These are phyloP conservation scores for Campoletis sonorensis DNA, from an alignment of 1,140 invertebrate species.

Conservation along the genomic window DNA sequence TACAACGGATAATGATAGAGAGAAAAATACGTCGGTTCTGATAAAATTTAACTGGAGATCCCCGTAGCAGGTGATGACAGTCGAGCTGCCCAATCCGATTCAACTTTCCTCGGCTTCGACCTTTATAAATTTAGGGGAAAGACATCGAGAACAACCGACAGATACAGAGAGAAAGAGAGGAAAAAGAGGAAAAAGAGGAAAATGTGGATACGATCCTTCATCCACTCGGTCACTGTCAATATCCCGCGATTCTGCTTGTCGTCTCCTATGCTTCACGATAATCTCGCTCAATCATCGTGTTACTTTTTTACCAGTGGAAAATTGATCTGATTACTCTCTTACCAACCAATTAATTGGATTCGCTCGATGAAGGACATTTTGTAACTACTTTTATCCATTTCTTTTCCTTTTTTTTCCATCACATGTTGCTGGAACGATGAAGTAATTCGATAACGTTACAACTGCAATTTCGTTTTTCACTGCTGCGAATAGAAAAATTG, in stretches of 20 bases:
- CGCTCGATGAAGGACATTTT: too few relatives aligned
- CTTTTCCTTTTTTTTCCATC: too few relatives aligned
- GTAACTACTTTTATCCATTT: too few relatives aligned
- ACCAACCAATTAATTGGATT: neutral
- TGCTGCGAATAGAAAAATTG: too few relatives aligned
- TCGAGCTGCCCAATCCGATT: conserved; percentile 3
- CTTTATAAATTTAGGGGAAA: conserved; percentile 11
- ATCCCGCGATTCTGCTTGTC: neutral
- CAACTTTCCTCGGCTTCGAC: neutral
- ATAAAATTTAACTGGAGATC: neutral
- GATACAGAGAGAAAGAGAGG: neutral
- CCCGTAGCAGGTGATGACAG: conserved; percentile 6
- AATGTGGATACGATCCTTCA: neutral
- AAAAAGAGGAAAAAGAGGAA: neutral
- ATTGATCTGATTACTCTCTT: neutral
- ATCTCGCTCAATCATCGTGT: neutral
- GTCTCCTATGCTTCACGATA: neutral
- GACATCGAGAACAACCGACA: neutral
- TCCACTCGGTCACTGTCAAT: conserved; percentile 20
- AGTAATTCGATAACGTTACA: too few relatives aligned
- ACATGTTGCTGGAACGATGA: too few relatives aligned
- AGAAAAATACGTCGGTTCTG: neutral
- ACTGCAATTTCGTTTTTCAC: too few relatives aligned
- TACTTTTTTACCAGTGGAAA: neutral
- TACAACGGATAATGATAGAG: neutral